These are phyloP conservation scores for Macaca nemestrina DNA, from an alignment of 2,113 vertebrate species.

Conservation along the genomic window DNA sequence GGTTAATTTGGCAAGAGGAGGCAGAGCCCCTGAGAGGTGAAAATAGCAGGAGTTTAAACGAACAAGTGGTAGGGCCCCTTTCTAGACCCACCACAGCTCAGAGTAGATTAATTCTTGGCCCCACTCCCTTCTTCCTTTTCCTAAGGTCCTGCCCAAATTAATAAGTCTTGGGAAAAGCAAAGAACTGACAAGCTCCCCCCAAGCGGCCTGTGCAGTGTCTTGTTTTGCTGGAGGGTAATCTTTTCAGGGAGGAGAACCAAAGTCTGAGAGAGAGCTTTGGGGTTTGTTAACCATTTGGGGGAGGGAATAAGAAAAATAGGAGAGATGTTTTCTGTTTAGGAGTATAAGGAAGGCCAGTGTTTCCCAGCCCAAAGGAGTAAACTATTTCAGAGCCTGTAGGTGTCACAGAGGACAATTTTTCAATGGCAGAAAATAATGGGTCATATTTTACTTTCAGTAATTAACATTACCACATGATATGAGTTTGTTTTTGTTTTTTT, in stretches of 20 bases:
- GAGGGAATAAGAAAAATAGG: background rate
- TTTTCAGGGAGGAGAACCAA: background rate
- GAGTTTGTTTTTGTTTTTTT: no score
- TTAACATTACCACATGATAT: background rate
- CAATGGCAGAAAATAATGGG: background rate
- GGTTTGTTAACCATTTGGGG: background rate
- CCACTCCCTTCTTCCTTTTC: background rate
- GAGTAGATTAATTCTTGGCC: background rate
- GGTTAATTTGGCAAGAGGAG: background rate
- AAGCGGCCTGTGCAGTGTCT: background rate
- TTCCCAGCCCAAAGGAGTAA: background rate
- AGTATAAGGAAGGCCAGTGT: background rate
- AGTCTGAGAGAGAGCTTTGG: background rate
- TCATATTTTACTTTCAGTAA: background rate
- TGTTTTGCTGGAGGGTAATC: background rate
- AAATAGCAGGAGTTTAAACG: background rate
- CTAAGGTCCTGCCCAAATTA: background rate
- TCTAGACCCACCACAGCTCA: background rate
- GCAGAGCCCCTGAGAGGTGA: background rate
- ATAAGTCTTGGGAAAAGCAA: conserved; percentile 1
- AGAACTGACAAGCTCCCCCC: background rate
- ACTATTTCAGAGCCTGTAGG: background rate
- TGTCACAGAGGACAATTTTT: background rate
- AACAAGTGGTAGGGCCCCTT: background rate
- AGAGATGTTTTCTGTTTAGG: background rate